These are phyloP conservation scores for Pristis pectinata DNA, from an alignment of 2,797 vertebrate genomes.

Conservation along the genomic window DNA sequence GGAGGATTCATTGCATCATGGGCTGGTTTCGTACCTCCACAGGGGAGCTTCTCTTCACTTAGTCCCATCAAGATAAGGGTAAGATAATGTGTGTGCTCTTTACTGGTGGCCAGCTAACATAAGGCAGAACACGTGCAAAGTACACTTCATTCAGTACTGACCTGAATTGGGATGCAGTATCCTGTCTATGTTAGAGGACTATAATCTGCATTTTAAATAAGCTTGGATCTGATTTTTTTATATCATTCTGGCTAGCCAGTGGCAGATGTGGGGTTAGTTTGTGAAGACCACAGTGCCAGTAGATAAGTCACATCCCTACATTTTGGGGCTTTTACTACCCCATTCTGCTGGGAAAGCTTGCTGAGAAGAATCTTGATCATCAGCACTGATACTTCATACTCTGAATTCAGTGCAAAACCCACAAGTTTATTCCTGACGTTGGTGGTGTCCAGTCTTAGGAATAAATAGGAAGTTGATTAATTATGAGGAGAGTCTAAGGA, in stretches of 20 bases:
- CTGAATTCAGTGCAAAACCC: neutral
- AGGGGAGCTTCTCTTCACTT: neutral
- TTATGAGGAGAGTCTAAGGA: neutral
- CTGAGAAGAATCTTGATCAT: neutral
- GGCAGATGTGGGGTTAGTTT: neutral
- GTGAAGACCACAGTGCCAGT: neutral
- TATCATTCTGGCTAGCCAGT: neutral
- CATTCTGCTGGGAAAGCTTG: neutral
- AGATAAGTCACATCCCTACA: too few species aligned
- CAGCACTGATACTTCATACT: neutral
- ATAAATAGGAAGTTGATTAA: neutral
- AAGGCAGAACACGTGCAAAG: neutral
- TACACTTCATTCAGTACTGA: neutral
- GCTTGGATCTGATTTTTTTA: neutral
- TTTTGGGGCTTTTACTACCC: neutral
- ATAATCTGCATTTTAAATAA: neutral
- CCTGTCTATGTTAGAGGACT: neutral
- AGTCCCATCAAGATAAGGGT: neutral
- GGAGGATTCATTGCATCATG: neutral
- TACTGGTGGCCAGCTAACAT: neutral
- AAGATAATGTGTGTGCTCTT: neutral
- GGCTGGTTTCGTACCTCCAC: neutral
- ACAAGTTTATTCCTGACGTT: neutral
- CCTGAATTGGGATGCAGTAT: neutral
- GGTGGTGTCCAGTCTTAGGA: neutral